phyloP scores from a whole-genome alignment of 2,113 vertebrate genomes.

The Ailuropoda melanoleuca region DNA sequence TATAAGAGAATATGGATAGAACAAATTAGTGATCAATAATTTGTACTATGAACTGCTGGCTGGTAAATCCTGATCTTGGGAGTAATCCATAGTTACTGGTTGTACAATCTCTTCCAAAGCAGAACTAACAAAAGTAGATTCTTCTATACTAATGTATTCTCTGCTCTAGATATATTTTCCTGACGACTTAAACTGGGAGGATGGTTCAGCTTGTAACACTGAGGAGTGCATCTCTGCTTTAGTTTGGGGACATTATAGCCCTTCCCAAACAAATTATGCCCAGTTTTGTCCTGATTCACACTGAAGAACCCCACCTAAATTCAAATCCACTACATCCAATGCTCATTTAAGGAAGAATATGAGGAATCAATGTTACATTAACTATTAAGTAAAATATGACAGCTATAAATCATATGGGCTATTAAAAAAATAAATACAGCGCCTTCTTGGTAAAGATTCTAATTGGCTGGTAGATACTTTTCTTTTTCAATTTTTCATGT shows the following conservation, averaged over 20 bases:
- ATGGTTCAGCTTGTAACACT: background rate
- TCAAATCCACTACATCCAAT: background rate
- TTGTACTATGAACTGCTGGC: background rate
- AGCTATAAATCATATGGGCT: background rate
- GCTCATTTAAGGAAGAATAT: background rate
- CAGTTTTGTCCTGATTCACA: background rate
- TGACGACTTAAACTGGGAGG: background rate
- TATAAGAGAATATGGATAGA: background rate
- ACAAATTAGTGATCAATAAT: background rate
- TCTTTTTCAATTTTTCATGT: background rate
- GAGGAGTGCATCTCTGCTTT: background rate
- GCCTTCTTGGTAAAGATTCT: background rate
- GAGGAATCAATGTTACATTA: background rate
- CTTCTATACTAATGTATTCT: background rate
- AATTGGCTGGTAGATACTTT: background rate
- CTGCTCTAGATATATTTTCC: background rate
- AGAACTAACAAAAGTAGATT: background rate
- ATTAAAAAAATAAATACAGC: background rate
- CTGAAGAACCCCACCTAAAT: background rate
- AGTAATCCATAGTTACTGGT: background rate
- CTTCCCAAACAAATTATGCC: background rate
- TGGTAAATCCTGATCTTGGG: background rate
- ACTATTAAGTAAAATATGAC: background rate
- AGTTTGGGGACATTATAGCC: background rate
- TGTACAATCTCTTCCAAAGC: background rate